Evolutionary conservation across 2,888 invertebrate genomes (phyloP), one percentile per base, ranked within the genome.

Genomic region (Orchestes rusci): DNA sequence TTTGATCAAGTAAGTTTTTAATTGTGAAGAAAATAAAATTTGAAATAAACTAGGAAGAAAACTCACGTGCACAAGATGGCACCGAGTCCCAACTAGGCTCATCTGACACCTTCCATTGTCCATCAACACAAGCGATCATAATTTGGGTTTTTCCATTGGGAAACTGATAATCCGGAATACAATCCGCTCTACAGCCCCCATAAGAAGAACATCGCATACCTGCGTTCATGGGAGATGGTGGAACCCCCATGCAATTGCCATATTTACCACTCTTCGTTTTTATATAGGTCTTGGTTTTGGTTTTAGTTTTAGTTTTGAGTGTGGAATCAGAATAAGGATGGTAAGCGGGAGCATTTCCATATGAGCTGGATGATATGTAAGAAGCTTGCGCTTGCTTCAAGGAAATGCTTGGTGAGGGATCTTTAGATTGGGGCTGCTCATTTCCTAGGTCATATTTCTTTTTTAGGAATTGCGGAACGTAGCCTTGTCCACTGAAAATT

Each of bases 11-110:
- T n/a, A n/a, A n/a, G n/a, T n/a, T n/a, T n/a, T n/a, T n/a, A n/a
- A n/a, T n/a, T n/a, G n/a, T n/a, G n/a, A n/a, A n/a, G n/a, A n/a
- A n/a, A n/a, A n/a, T n/a, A n/a, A n/a, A n/a, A n/a, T n/a, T n/a
- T n/a, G n/a, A n/a, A n/a, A n/a, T n/a, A n/a, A n/a, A n/a, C n/a
- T n/a, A n/a, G n/a, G n/a, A n/a, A n/a, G n/a, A n/a, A n/a, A 3
- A 43, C 54, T 53, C 68, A 80, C 81, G 78, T 69, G 77, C 72
- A 56, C 83, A 83, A n/a, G 73, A 66, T 2, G 81, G 80, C 20
- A 79, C 67, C 1, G 57, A 53, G 1, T 37, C 34, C 64, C 71
- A 73, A 29, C 71, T 67, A 1, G 65, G 64, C 23, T 48, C 45
- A 19, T 67, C 71, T 42, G 65, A 58, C 5, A 73, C 64, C 17